Base-by-base conservation (phyloP, 2,113 vertebrate genomes). In the Protobothrops flavoviridis region DNA sequence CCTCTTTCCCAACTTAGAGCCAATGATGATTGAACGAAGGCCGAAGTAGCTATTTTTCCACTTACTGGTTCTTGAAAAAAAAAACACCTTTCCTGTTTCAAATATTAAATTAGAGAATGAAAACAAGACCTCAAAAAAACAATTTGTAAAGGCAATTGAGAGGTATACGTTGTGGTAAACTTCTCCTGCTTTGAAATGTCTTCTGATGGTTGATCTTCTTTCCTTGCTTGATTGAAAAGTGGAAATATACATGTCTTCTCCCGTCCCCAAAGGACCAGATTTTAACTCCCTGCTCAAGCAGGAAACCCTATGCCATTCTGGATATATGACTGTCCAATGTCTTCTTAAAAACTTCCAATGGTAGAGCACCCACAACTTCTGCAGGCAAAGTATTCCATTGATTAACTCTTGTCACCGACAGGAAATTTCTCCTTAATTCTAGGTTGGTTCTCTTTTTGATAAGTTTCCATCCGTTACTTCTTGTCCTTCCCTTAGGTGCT, bases 91-190 rank as follows among this genome's bases (percentile, higher is more conserved):
- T 61, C 50, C 81, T 88, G 24, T 56, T 87, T 90, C 29, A 85
- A n/a, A 24, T 74, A 33, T 17, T 81, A 11, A 39, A 39, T 88
- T 81, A 89, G 10, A 55, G 53, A 53, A 5, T 87, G 29, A 93
- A 94, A 93, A 20, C 69, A 94, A 91, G 45, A 4, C 24, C 59
- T 90, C 87, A 29, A 23, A 21, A 21, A n/a, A 64, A 92, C 9
- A n/a, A 12, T 64, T 94, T 53, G 9, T 17, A 4, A 43, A 33
- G 55, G 39, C 21, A 57, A 2, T 7, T 2, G 10, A 52, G 85
- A 87, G 55, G 4, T 21, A 23, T 11, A 3, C 20, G 39, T 23
- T 23, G 4, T 39, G 39, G 15, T 1, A 5, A 53, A 4, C 7
- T 2, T 52, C 11, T 20, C 13, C 45, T 64, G 26, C 6, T 21